Conservation (phyloP, 2,113 vertebrate genomes). For the Leptobrachium leishanense region DNA sequence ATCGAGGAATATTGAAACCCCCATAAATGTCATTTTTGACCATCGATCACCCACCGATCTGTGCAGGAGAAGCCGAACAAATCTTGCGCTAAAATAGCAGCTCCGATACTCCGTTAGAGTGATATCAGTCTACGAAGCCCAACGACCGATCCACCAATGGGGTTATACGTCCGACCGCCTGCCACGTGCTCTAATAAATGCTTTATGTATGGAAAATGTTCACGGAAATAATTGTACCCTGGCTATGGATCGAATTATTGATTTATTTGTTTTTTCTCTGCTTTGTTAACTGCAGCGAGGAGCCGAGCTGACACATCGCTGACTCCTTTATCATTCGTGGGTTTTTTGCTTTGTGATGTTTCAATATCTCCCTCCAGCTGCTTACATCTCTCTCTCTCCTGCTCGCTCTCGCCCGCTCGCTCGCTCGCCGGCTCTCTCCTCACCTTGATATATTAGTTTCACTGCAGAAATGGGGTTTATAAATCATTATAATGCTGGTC, state of each 20-base stretch:
- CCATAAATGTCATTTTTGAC: too few relatives aligned
- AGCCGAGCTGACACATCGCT: slow-evolving; percentile 58
- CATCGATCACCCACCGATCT: too few relatives aligned
- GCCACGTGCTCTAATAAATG: not conserved
- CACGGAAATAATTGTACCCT: not conserved
- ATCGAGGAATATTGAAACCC: too few relatives aligned
- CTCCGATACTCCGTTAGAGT: too few relatives aligned
- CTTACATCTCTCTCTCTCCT: slow-evolving; percentile 55
- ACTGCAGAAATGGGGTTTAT: slow-evolving; percentile 75
- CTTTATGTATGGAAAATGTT: not conserved
- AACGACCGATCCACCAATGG: too few relatives aligned
- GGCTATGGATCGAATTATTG: slow-evolving; percentile 60
- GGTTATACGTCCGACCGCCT: not conserved
- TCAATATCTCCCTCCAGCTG: slow-evolving; percentile 70
- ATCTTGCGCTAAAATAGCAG: too few relatives aligned
- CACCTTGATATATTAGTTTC: slow-evolving; percentile 81
- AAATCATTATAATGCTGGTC: slow-evolving; percentile 80
- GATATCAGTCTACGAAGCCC: too few relatives aligned
- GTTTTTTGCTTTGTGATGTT: slow-evolving; percentile 58
- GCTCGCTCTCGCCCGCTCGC: not conserved
- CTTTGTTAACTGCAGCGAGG: slow-evolving; percentile 54
- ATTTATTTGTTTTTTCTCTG: slow-evolving; percentile 53
- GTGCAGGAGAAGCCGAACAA: too few relatives aligned
- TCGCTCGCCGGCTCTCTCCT: slow-evolving; percentile 55
- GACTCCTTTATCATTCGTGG: slow-evolving; percentile 73